Base-by-base conservation (phyloP, 2,797 vertebrate genomes). In the Silurus lanzhouensis region DNA sequence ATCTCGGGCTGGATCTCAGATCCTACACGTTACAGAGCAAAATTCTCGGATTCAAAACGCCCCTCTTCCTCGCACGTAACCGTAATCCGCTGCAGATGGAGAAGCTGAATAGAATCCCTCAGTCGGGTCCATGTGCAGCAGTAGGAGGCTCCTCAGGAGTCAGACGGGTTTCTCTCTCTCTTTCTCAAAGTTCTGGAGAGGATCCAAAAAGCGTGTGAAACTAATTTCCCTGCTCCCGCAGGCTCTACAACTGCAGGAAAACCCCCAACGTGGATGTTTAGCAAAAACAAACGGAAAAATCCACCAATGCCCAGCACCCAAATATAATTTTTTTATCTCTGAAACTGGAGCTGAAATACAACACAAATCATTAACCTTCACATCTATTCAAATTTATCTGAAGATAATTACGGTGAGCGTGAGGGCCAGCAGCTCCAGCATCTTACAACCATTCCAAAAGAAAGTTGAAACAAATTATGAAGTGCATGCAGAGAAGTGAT, bases 171-270 rank as follows among this genome's bases (percentile, higher is more conserved):
- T 38, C 75, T 38, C 1, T 57, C 46, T 72, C 5, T 74, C 52
- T 75, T 13, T 70, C 46, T 72, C 80, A 89, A 78, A 88, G 15
- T 67, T 25, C 78, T 88, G 8, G 61, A 75, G 38, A 72, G 68
- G 63, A 83, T 83, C 64, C 20, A 75, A 82, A 81, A 68, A 71
- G 82, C 22, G 82, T 82, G 86, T 81, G 57, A 87, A 86, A 74
- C n/a, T 74, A 84, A 79, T 67, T 3, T 38, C 27, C 57, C 38
- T 10, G 2, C 17, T 60, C 75, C 75, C 0, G 27, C 5, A 0
- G 55, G 55, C 19, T 31, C 52, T 60, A 15, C 9, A 10, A 60
- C 63, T 61, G 48, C 48, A 66, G 17, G 12, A 14, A 27, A 22
- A 31, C n/a, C 14, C 60, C 9, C 14, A 7, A 20, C 13, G 46